Percentiles rank a stretch among this genome's conserved stretches.
phyloP scores from a whole-genome alignment of 1,140 invertebrate genomes.

The Camponotus pennsylvanicus region DNA sequence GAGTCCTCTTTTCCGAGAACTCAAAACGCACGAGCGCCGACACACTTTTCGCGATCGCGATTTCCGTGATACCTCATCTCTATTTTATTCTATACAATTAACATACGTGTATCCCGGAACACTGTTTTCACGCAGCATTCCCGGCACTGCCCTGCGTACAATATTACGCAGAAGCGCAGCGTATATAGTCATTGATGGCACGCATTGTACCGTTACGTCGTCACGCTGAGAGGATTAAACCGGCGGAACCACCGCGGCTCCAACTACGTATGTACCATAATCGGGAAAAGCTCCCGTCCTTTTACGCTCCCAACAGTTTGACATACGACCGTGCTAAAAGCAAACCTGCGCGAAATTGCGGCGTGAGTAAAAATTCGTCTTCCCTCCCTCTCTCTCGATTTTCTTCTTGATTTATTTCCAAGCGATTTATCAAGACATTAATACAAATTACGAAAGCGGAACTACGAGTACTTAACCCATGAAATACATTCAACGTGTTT shows the following conservation, averaged over 20 bases:
- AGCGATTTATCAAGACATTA: conserved; percentile 45
- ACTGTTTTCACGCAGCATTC: conserved; percentile 52
- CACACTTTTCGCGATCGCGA: conserved; percentile 20
- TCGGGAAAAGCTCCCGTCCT: conserved; percentile 64
- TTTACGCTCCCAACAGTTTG: conserved; percentile 30
- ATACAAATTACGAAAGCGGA: conserved; percentile 39
- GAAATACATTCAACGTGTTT: background rate
- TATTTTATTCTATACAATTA: conserved; percentile 35
- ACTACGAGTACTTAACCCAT: conserved; percentile 16
- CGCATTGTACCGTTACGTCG: conserved; percentile 77
- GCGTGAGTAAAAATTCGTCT: conserved; percentile 37
- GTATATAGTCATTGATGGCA: conserved; percentile 70
- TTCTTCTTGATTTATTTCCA: background rate
- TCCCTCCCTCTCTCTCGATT: background rate
- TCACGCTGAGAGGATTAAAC: conserved; percentile 76
- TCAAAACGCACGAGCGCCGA: background rate
- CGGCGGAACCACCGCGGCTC: conserved; percentile 67
- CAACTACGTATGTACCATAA: conserved; percentile 31
- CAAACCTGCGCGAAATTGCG: conserved; percentile 31
- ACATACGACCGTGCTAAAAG: conserved; percentile 15
- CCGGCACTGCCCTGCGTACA: background rate
- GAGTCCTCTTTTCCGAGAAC: background rate
- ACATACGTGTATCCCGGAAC: background rate
- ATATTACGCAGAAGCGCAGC: conserved; percentile 42
- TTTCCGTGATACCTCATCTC: conserved; percentile 10